Conservation (phyloP, 2,888 invertebrate genomes). For the Ormyrus nitidulus region DNA sequence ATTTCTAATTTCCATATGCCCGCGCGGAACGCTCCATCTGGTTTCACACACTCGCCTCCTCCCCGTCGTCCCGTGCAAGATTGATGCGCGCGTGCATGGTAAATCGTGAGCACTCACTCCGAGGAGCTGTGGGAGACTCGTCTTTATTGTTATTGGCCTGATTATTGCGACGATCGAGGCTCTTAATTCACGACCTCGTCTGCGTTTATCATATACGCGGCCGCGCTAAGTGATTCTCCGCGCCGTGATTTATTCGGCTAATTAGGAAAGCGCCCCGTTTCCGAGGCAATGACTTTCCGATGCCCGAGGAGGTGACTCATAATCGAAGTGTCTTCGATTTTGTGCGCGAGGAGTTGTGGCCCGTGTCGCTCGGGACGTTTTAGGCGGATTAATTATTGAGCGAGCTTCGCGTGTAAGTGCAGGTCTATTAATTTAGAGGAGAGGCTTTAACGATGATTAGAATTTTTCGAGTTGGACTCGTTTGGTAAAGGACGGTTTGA, state of each 20-base stretch:
- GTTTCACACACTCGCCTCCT: neutral
- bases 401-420: neutral
- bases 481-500: no score
- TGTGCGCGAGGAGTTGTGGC: neutral
- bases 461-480: no score
- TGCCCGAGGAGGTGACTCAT: slow-evolving; percentile 33
- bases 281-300: slow-evolving; percentile 29
- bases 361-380: neutral
- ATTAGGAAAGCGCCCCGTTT: slow-evolving; percentile 44
- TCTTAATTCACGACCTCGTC: slow-evolving; percentile 30
- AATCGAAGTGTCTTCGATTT: neutral
- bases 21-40: no score
- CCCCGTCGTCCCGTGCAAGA: neutral
- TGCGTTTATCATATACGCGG: slow-evolving; percentile 24
- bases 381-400: slow-evolving; percentile 3
- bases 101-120: slow-evolving; percentile 22
- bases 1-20: no score
- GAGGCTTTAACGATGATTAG: neutral
- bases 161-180: slow-evolving; percentile 30
- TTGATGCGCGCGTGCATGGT: slow-evolving; percentile 13
- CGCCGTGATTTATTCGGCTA: slow-evolving; percentile 26
- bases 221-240: neutral
- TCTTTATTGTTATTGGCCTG: slow-evolving; percentile 43
- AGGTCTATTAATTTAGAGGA: no score
- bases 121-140: neutral